Percentiles rank a stretch among this genome's conserved stretches.
phyloP scores from a whole-genome alignment of 2,888 invertebrate species.

The Metellina segmentata region DNA sequence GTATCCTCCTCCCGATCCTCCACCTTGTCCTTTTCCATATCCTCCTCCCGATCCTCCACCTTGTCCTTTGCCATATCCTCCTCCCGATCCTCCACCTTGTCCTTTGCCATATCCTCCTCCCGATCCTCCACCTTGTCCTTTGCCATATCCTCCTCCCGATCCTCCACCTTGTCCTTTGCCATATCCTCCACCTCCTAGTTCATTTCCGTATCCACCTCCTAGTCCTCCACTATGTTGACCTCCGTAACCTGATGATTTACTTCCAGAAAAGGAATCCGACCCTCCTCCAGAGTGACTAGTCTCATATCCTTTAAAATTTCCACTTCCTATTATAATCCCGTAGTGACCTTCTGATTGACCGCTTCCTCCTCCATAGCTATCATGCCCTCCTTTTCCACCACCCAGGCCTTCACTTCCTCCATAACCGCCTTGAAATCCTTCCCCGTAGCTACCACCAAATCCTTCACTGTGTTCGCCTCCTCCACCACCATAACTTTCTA shows the following conservation, averaged over 20 bases:
- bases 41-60: not conserved
- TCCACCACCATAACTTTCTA: not conserved
- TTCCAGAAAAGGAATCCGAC: not conserved
- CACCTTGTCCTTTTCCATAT: not conserved
- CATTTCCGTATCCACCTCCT: not conserved
- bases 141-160: not conserved
- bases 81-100: not conserved
- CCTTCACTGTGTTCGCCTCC: not conserved
- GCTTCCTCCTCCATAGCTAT: not conserved
- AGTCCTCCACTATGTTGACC: too few relatives aligned
- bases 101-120: not conserved
- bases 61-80: not conserved
- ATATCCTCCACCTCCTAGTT: not conserved
- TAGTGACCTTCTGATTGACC: not conserved
- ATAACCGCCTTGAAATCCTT: not conserved
- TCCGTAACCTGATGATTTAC: not conserved
- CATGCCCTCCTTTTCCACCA: not conserved
- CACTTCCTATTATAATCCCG: not conserved
- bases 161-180: not conserved
- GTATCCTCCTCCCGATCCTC: slow-evolving; percentile 11
- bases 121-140: not conserved
- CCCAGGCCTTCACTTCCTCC: not conserved
- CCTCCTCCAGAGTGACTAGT: not conserved
- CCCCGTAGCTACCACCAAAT: not conserved
- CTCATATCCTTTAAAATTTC: not conserved